Evolutionary conservation across 1,140 invertebrate species (phyloP).

Genomic region (Cyclargus thomasi): DNA sequence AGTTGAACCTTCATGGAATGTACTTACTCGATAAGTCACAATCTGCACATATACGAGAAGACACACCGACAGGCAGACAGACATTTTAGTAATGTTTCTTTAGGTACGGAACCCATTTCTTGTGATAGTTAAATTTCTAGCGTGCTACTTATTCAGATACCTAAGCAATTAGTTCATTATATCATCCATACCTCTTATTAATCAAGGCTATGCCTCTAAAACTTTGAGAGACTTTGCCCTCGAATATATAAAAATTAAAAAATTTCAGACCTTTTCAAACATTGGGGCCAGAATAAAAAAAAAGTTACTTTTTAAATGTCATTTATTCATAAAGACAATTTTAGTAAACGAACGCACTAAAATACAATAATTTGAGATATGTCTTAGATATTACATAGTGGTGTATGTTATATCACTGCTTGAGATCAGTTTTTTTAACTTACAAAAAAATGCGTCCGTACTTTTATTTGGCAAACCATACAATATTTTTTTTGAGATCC

Average conservation of each 20-base stretch:
- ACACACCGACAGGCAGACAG: too few species aligned
- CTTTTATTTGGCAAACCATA: too few species aligned
- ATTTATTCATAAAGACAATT: slow-evolving; percentile 74
- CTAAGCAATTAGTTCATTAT: too few species aligned
- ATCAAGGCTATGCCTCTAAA: background rate
- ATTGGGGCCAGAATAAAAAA: slow-evolving; percentile 22
- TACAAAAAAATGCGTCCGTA: too few species aligned
- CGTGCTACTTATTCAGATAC: too few species aligned
- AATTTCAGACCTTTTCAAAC: background rate
- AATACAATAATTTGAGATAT: slow-evolving; percentile 73
- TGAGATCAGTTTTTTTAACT: background rate
- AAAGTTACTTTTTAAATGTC: slow-evolving; percentile 49
- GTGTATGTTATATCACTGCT: slow-evolving; percentile 28
- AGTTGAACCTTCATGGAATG: too few species aligned
- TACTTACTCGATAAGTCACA: too few species aligned
- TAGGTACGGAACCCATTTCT: too few species aligned
- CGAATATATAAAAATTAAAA: background rate
- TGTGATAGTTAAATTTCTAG: too few species aligned
- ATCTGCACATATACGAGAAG: too few species aligned
- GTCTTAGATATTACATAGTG: slow-evolving; percentile 64
- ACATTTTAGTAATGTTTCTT: too few species aligned
- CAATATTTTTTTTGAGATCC: too few species aligned
- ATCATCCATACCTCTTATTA: background rate
- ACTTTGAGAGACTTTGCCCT: background rate
- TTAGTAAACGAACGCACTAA: slow-evolving; percentile 72